Evolutionary conservation across 2,113 vertebrate genomes (phyloP).

Genomic region (Aphelocoma coerulescens): DNA sequence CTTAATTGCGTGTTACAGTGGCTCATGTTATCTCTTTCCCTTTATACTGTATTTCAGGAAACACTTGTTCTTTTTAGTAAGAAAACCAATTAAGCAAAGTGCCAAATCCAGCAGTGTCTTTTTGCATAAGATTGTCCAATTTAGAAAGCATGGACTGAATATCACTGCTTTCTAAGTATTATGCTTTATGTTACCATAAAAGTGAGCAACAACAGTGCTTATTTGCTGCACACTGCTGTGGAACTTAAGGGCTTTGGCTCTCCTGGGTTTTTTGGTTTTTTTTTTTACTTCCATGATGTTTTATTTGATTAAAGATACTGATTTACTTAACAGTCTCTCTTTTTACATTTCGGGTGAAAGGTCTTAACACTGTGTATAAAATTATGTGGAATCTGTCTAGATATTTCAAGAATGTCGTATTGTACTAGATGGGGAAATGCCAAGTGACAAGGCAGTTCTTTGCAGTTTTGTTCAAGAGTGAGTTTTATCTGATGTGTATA

Average conservation of each 20-base stretch:
- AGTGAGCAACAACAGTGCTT: background rate
- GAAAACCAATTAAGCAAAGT: slow-evolving; percentile 51
- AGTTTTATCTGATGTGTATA: slow-evolving; percentile 26
- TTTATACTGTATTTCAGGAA: slow-evolving; percentile 34
- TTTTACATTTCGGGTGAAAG: slow-evolving; percentile 34
- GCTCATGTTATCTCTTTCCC: background rate
- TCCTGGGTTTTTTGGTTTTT: background rate
- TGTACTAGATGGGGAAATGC: slow-evolving; percentile 29
- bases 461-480: slow-evolving; percentile 6
- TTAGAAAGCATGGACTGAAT: background rate
- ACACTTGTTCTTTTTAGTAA: background rate
- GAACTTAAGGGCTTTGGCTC: background rate
- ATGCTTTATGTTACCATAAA: background rate
- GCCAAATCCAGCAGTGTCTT: slow-evolving; percentile 67
- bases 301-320: slow-evolving; percentile 17
- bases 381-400: background rate
- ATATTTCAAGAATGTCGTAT: slow-evolving; percentile 23
- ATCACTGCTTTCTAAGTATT: background rate
- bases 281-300: slow-evolving; percentile 9
- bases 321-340: slow-evolving; percentile 8
- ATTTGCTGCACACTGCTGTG: background rate
- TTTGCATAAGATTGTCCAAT: background rate
- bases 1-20: background rate
- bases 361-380: slow-evolving; percentile 41
- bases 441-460: slow-evolving; percentile 7